A percentile compares a stretch with the other conserved stretches of the same genome.
Evolutionary conservation across 2,888 invertebrate species (phyloP).

Genomic region (Harpalus rubripes): DNA sequence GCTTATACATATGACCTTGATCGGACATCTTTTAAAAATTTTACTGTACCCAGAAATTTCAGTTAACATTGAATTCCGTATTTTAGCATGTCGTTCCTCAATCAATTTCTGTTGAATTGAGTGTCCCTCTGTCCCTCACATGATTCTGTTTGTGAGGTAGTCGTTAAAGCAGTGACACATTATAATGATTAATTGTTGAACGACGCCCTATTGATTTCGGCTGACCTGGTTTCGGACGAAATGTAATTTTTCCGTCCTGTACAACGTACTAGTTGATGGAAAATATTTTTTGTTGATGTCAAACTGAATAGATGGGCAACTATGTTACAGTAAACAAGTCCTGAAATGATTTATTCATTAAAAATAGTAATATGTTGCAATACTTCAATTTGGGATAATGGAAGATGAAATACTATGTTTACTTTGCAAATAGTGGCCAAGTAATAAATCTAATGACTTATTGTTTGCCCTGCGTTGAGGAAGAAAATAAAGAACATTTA

Average conservation of each 20-base stretch:
- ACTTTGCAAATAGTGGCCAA: neutral
- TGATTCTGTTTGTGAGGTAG: constrained; percentile 38
- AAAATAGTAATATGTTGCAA: constrained; percentile 20
- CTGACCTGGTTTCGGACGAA: constrained; percentile 59
- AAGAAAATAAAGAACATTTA: neutral
- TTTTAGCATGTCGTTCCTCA: neutral
- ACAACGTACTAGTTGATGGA: constrained; percentile 41
- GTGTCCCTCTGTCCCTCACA: neutral
- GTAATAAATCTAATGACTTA: neutral
- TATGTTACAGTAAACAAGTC: constrained; percentile 10
- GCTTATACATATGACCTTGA: too few species aligned
- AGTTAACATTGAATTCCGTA: too few species aligned
- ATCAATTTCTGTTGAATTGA: neutral
- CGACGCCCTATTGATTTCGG: constrained; percentile 59
- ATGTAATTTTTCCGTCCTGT: constrained; percentile 53
- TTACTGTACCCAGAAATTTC: too few species aligned
- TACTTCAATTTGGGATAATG: neutral
- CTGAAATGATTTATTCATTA: constrained; percentile 34
- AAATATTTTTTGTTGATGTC: constrained; percentile 40
- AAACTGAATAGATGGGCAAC: constrained; percentile 22
- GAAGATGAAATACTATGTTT: neutral
- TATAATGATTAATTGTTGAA: constrained; percentile 61
- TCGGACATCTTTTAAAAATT: too few species aligned
- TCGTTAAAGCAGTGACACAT: constrained; percentile 51
- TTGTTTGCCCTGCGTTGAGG: neutral